Conservation (phyloP, 2,113 vertebrate species). For the Oophaga pumilio region DNA sequence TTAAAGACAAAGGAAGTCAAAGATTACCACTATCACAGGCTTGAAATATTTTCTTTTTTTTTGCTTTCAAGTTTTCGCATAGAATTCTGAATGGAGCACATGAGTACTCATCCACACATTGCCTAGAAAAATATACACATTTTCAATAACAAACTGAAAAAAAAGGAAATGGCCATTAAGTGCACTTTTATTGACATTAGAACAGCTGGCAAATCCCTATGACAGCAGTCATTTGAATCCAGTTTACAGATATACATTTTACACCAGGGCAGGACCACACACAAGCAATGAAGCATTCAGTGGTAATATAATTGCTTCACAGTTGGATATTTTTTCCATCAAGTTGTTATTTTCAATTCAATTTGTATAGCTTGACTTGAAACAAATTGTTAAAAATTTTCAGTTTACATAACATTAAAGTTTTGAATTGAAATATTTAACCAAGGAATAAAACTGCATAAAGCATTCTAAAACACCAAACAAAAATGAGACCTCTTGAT, state of each 20-base stretch:
- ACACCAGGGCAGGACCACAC: slow-evolving; percentile 72
- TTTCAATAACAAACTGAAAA: slow-evolving; percentile 59
- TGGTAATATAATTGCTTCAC: slow-evolving; percentile 73
- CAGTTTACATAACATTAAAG: background rate
- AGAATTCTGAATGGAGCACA: slow-evolving; percentile 62
- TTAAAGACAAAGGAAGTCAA: background rate
- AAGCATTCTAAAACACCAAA: background rate
- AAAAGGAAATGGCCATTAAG: slow-evolving; percentile 70
- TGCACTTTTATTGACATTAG: slow-evolving; percentile 72
- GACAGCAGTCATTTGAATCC: slow-evolving; percentile 72
- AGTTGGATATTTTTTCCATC: slow-evolving; percentile 72
- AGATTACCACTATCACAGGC: no score
- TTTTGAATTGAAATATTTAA: background rate
- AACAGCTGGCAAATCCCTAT: slow-evolving; percentile 74
- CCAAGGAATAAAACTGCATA: background rate
- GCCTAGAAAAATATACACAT: slow-evolving; percentile 57
- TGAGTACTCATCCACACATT: slow-evolving; percentile 68
- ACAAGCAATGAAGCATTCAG: slow-evolving; percentile 66
- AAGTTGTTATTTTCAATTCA: slow-evolving; percentile 68
- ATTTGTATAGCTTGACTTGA: slow-evolving; percentile 66
- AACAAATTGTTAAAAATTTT: background rate
- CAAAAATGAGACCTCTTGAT: background rate
- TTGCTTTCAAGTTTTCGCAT: background rate
- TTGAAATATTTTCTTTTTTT: background rate
- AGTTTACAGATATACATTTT: slow-evolving; percentile 70